These are phyloP conservation scores for Oreotrochilus melanogaster DNA, from an alignment of 2,113 vertebrate genomes.

Conservation along the genomic window DNA sequence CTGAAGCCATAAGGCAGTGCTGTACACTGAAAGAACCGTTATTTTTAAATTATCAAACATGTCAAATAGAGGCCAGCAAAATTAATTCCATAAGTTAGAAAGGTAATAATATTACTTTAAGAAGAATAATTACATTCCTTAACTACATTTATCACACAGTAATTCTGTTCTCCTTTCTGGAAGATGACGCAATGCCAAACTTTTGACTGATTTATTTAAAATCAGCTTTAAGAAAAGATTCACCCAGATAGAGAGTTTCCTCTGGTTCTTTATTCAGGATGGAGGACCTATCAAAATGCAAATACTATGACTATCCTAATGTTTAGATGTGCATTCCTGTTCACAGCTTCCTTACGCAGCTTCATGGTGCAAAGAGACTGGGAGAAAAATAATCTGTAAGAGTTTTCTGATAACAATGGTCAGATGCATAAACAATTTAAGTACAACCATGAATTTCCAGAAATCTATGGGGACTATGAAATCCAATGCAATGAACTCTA, in stretches of 20 bases:
- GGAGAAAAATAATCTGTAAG: background rate
- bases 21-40: constrained; percentile 26
- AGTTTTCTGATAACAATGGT: background rate
- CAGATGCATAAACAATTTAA: background rate
- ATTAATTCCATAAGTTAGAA: constrained; percentile 55
- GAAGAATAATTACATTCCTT: constrained; percentile 68
- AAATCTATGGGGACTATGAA: background rate
- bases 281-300: constrained; percentile 78
- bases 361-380: constrained; percentile 1
- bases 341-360: constrained; percentile 28
- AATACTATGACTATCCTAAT: constrained; percentile 70
- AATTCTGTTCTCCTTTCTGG: constrained; percentile 47
- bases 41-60: constrained; percentile 47
- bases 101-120: constrained; percentile 53
- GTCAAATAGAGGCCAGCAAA: constrained; percentile 41
- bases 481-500: background rate
- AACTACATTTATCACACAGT: constrained; percentile 62
- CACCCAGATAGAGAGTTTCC: constrained; percentile 48
- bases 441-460: background rate
- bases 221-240: constrained; percentile 42
- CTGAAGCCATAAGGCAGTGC: constrained; percentile 15
- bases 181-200: constrained; percentile 31
- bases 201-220: constrained; percentile 60
- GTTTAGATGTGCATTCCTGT: constrained; percentile 49
- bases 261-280: constrained; percentile 60